Conservation (phyloP, 2,888 invertebrate genomes). For the Ptychoptera albimana region DNA sequence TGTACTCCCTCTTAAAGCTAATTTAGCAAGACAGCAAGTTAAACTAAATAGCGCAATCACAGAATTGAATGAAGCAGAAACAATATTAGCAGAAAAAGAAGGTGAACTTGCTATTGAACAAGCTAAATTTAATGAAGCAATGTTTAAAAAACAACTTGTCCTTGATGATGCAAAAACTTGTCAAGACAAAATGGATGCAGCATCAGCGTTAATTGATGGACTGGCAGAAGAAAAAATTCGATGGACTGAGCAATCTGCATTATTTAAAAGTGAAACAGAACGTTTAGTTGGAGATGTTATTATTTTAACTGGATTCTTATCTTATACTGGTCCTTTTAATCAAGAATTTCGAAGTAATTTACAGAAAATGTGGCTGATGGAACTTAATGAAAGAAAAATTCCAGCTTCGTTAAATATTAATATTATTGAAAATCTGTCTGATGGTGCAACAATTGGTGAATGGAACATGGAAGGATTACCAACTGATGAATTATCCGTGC, state of each 20-base stretch:
- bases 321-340: conserved; percentile 73
- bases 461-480: conserved; percentile 78
- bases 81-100: conserved; percentile 32
- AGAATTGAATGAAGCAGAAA: conserved; percentile 37
- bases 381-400: conserved; percentile 47
- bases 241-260: conserved; percentile 66
- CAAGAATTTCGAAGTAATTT: conserved; percentile 59
- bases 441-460: conserved; percentile 65
- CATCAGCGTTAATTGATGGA: conserved; percentile 64
- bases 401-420: conserved; percentile 57
- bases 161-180: conserved; percentile 60
- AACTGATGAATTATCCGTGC: conserved; percentile 67
- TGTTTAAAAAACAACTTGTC: conserved; percentile 48
- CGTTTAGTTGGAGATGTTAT: conserved; percentile 65
- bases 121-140: conserved; percentile 50
- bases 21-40: conserved; percentile 53
- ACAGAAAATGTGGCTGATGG: conserved; percentile 45
- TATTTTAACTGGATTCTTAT: conserved; percentile 55
- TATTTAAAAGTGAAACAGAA: conserved; percentile 61
- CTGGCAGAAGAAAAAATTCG: conserved; percentile 61
- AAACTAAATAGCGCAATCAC: conserved; percentile 43
- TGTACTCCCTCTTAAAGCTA: conserved; percentile 62
- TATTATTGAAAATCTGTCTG: conserved; percentile 53
- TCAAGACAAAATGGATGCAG: conserved; percentile 70
- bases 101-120: conserved; percentile 39